A percentile compares a stretch with the other conserved stretches of the same genome.
These are phyloP conservation scores for Notolepis coatsorum DNA, from an alignment of 2,797 vertebrate genomes.

Conservation along the genomic window DNA sequence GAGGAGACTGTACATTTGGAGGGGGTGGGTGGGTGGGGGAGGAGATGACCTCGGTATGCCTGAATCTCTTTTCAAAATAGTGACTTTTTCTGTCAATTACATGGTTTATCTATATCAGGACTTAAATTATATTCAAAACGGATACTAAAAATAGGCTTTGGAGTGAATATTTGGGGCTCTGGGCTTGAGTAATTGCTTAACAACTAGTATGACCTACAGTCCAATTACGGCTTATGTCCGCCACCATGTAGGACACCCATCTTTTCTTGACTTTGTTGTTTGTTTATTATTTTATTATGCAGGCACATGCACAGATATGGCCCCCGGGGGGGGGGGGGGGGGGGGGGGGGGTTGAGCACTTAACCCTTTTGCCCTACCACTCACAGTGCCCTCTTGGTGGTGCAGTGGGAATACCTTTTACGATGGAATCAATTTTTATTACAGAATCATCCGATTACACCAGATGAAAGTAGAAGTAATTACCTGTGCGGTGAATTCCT, in stretches of 20 bases:
- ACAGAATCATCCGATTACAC: not conserved
- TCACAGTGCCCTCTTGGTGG: not conserved
- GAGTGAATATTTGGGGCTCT: too few relatives aligned
- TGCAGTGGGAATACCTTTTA: conserved; percentile 3
- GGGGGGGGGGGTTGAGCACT: not conserved
- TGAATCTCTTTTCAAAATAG: too few relatives aligned
- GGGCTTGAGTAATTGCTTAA: too few relatives aligned
- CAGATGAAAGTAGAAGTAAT: not conserved
- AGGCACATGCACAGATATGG: not conserved
- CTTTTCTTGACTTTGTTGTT: not conserved
- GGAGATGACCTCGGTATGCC: too few relatives aligned
- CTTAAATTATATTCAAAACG: too few relatives aligned
- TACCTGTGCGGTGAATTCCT: not conserved
- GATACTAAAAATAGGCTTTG: too few relatives aligned
- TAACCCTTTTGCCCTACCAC: not conserved
- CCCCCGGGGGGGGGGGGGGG: not conserved
- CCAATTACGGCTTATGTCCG: too few relatives aligned
- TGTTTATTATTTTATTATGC: not conserved
- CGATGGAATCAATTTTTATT: conserved; percentile 1
- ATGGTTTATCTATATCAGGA: too few relatives aligned
- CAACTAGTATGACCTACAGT: too few relatives aligned
- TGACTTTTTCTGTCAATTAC: too few relatives aligned
- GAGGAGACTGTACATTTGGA: too few relatives aligned
- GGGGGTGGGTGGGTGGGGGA: too few relatives aligned
- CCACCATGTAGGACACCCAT: not conserved